phyloP scores from a whole-genome alignment of 2,113 vertebrate species.

The Oreamnos americanus region DNA sequence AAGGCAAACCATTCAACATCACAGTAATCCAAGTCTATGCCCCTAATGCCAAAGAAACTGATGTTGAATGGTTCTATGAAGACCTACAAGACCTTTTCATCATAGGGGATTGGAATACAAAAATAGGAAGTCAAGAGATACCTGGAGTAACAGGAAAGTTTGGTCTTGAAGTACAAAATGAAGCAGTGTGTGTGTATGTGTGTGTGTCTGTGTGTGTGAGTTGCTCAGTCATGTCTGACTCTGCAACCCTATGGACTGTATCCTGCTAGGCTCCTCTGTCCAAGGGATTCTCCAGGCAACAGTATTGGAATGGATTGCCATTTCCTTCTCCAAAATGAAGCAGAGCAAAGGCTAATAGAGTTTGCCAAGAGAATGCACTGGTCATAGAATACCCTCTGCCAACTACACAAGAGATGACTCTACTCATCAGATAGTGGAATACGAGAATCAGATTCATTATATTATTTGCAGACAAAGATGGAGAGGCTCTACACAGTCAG shows the following conservation, averaged over 20 bases:
- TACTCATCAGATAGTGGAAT: not conserved
- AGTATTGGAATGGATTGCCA: not conserved
- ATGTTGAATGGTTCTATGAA: not conserved
- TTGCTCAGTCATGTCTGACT: not conserved
- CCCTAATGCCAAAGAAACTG: not conserved
- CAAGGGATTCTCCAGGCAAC: not conserved
- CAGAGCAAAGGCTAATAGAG: not conserved
- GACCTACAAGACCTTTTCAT: not conserved
- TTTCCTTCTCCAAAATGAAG: not conserved
- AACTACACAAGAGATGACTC: not conserved
- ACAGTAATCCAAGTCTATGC: not conserved
- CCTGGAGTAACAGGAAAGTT: not conserved
- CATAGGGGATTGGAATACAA: not conserved
- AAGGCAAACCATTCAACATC: not conserved
- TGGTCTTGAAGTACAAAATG: not conserved
- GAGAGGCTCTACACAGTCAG: not conserved
- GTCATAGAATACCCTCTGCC: not conserved
- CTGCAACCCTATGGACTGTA: not conserved
- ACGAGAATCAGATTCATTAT: not conserved
- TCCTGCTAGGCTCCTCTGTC: not conserved
- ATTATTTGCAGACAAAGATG: not conserved
- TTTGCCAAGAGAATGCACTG: not conserved
- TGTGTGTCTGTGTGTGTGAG: not conserved
- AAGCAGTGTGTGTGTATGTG: not conserved
- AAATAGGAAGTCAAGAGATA: not conserved